Evolutionary conservation across 2,888 invertebrate species (phyloP).

Genomic region (Periphyllus acericola): DNA sequence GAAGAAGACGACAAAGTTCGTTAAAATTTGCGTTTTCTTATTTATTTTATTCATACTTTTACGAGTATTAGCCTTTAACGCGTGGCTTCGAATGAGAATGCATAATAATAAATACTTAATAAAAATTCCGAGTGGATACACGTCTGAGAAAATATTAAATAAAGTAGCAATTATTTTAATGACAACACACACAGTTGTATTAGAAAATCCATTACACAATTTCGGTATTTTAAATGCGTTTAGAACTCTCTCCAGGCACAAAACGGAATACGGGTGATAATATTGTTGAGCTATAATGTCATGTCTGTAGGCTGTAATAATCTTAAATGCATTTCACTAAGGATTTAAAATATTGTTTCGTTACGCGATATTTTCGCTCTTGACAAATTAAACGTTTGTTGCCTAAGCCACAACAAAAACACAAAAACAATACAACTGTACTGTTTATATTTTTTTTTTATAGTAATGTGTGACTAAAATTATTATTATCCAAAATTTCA

Average conservation of each 20-base stretch:
- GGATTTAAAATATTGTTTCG: neutral
- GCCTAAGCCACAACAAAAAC: too few relatives aligned
- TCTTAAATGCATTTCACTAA: neutral
- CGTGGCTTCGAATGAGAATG: neutral
- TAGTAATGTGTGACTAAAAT: too few relatives aligned
- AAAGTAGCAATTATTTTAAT: conserved; percentile 39
- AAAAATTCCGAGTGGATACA: neutral
- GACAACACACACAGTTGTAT: neutral
- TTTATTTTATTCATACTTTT: neutral
- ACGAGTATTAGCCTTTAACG: neutral
- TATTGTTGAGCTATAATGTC: neutral
- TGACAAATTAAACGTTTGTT: neutral
- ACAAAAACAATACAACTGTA: neutral
- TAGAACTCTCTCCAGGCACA: neutral
- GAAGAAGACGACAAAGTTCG: too few relatives aligned
- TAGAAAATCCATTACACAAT: conserved; percentile 22
- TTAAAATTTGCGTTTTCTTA: neutral
- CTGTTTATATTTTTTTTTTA: neutral
- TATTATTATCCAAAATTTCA: neutral
- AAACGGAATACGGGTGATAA: neutral
- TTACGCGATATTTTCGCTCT: neutral
- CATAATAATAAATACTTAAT: conserved; percentile 15
- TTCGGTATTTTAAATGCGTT: neutral
- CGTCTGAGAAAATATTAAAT: neutral
- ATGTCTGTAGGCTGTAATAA: neutral